Conservation (phyloP, 2,888 invertebrate species). For the Agonopterix heracliana region DNA sequence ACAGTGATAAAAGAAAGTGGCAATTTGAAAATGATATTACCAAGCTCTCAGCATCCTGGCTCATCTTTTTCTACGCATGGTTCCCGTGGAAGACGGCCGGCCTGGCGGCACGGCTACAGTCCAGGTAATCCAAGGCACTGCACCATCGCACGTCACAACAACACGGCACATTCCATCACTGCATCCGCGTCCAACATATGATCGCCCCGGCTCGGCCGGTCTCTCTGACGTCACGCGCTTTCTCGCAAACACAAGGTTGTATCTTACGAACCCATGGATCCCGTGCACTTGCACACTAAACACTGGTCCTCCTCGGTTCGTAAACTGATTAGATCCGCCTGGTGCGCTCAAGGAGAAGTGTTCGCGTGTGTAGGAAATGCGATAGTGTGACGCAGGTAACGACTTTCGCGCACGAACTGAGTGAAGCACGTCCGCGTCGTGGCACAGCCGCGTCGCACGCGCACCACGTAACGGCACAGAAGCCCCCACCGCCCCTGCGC, state of each 20-base stretch:
- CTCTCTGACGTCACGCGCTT: slow-evolving; percentile 71
- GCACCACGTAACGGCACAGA: slow-evolving; percentile 61
- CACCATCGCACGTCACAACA: slow-evolving; percentile 63
- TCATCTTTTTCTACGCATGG: slow-evolving; percentile 84
- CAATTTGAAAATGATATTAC: slow-evolving; percentile 70
- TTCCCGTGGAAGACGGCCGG: slow-evolving; percentile 63
- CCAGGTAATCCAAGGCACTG: slow-evolving; percentile 54
- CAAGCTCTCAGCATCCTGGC: slow-evolving; percentile 83
- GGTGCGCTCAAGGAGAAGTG: slow-evolving; percentile 37
- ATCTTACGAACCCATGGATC: slow-evolving; percentile 25
- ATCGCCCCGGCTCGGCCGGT: slow-evolving; percentile 63
- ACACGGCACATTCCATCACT: slow-evolving; percentile 73
- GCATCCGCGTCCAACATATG: slow-evolving; percentile 74
- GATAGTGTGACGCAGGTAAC: slow-evolving; percentile 68
- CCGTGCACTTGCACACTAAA: slow-evolving; percentile 29
- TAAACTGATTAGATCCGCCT: slow-evolving; percentile 46
- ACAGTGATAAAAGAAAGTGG: neutral
- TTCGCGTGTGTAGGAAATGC: slow-evolving; percentile 62
- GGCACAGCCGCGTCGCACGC: slow-evolving; percentile 45
- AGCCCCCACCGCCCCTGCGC: slow-evolving; percentile 41
- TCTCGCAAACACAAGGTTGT: slow-evolving; percentile 63
- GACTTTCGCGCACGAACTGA: slow-evolving; percentile 76
- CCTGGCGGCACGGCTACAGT: slow-evolving; percentile 44
- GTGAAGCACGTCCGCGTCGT: slow-evolving; percentile 74
- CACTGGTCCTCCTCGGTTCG: slow-evolving; percentile 30